Percentiles rank a stretch among this genome's conserved stretches.
Conservation (phyloP, 2,113 vertebrate genomes). For the Neofelis nebulosa region DNA sequence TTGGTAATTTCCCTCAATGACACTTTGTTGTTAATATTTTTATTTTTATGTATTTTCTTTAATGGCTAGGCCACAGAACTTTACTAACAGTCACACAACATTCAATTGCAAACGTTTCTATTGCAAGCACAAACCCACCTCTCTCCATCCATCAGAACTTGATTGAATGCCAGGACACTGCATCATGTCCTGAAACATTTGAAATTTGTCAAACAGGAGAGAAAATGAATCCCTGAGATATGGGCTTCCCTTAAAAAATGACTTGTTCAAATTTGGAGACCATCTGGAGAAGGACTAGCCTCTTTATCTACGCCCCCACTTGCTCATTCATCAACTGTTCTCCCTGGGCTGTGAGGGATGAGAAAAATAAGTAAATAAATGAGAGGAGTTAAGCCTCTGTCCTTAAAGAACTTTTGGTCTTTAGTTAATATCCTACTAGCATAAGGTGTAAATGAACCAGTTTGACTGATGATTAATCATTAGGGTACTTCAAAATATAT, state of each 20-base stretch:
- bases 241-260: constrained; percentile 61
- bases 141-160: constrained; percentile 46
- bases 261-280: constrained; percentile 60
- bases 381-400: background rate
- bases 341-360: constrained; percentile 8
- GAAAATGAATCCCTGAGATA: constrained; percentile 62
- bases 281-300: constrained; percentile 37
- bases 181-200: constrained; percentile 55
- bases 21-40: background rate
- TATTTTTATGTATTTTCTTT: background rate
- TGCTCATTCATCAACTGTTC: constrained; percentile 32
- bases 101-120: constrained; percentile 24
- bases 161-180: constrained; percentile 47
- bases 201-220: constrained; percentile 65
- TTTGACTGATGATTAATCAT: background rate
- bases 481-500: background rate
- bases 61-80: background rate
- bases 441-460: background rate
- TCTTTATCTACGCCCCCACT: constrained; percentile 20
- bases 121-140: background rate
- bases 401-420: constrained; percentile 28
- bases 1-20: background rate
- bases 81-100: background rate
- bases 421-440: background rate
- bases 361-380: constrained; percentile 44